Evolutionary conservation across 2,113 vertebrate genomes (phyloP).

Genomic region (Prolemur simus): DNA sequence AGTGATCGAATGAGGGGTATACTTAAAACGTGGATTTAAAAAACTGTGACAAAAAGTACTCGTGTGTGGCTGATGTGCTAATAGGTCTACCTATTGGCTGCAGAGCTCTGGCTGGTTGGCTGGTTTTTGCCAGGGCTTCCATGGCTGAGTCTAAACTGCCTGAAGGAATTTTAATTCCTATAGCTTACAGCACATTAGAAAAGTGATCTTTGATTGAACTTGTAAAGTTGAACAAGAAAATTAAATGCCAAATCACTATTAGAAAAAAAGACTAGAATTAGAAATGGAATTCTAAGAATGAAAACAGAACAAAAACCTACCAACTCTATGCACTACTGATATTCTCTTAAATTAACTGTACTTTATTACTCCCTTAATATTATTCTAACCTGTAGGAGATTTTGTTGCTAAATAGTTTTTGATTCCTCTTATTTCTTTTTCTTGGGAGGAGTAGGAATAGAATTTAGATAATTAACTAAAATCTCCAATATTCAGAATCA

Average conservation of each 20-base stretch:
- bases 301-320: neutral
- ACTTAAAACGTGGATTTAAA: neutral
- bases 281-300: conserved; percentile 30
- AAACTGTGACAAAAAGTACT: neutral
- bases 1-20: neutral
- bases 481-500: neutral
- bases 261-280: conserved; percentile 18
- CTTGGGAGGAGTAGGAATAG: neutral
- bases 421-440: neutral
- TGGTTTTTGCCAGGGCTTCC: neutral
- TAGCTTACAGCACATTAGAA: neutral
- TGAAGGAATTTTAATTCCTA: conserved; percentile 33
- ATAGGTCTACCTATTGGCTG: neutral
- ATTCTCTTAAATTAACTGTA: neutral
- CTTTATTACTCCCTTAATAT: neutral
- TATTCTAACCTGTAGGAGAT: neutral
- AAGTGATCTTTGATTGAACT: conserved; percentile 48
- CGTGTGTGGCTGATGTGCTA: neutral
- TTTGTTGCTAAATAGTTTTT: neutral
- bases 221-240: conserved; percentile 50
- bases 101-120: neutral
- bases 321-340: neutral
- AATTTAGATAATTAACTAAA: neutral
- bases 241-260: conserved; percentile 31
- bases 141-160: neutral